Percentiles rank a stretch among this genome's conserved stretches.
Evolutionary conservation across 2,888 invertebrate species (phyloP).

Genomic region (Polyommatus iphigenia): DNA sequence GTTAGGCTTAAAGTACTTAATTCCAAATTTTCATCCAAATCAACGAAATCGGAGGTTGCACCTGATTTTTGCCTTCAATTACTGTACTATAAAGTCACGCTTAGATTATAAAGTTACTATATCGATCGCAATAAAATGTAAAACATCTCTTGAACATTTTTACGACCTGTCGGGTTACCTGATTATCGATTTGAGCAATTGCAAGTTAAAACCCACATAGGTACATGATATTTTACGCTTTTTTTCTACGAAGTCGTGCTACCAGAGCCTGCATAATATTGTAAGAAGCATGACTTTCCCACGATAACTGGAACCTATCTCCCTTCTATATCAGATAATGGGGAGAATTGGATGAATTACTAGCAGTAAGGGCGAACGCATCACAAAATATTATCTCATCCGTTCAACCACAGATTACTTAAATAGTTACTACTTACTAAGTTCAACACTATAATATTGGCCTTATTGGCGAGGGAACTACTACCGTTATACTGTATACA

Average conservation of each 20-base stretch:
- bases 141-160: background rate
- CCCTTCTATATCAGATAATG: background rate
- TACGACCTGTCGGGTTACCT: no score
- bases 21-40: no score
- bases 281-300: background rate
- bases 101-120: background rate
- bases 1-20: no score
- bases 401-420: no score
- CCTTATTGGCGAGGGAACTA: no score
- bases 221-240: background rate
- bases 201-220: background rate
- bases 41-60: no score
- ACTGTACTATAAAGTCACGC: conserved; percentile 10
- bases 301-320: background rate
- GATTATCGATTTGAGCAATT: background rate
- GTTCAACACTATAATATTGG: no score
- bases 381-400: background rate
- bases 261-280: background rate
- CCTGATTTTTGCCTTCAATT: no score
- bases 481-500: no score
- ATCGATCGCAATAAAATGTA: background rate
- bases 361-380: background rate
- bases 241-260: background rate
- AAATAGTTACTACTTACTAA: no score
- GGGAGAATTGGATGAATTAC: background rate